A percentile compares a stretch with the other conserved stretches of the same genome.
Evolutionary conservation across 2,888 invertebrate genomes (phyloP).

Genomic region (Epinotia bilunana): DNA sequence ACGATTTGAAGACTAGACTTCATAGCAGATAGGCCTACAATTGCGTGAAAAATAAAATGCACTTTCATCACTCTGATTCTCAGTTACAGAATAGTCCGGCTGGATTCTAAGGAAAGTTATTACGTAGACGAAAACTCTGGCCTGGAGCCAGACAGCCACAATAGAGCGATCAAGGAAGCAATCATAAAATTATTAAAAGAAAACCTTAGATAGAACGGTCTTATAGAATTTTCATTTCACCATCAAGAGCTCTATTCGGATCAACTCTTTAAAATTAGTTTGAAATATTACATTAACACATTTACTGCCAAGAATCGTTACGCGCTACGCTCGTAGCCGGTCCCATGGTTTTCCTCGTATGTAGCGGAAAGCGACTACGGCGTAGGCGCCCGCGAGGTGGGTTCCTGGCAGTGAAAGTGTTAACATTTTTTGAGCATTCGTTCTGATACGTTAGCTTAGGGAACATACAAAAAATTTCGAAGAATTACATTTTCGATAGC

Average conservation of each 20-base stretch:
- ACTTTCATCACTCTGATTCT: not conserved
- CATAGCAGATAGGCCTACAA: not conserved
- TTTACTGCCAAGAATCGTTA: no score
- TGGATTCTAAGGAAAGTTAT: constrained; percentile 26
- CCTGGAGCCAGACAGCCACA: constrained; percentile 30
- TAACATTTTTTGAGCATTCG: no score
- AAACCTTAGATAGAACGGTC: not conserved
- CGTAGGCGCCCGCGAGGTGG: no score
- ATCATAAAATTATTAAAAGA: constrained; percentile 37
- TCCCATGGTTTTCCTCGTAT: no score
- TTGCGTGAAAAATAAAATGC: not conserved
- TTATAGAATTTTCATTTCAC: not conserved
- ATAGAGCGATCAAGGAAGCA: constrained; percentile 36
- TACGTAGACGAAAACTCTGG: constrained; percentile 31
- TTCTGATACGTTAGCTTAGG: no score
- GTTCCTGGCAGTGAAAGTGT: no score
- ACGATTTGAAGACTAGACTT: not conserved
- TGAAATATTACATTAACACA: no score
- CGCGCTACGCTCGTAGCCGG: no score
- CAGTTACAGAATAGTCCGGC: constrained; percentile 1
- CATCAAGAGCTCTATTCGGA: not conserved
- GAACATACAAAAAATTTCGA: no score
- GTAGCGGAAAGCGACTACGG: no score
- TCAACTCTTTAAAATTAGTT: no score
- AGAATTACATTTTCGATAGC: no score